Percentiles rank a stretch among this genome's conserved stretches.
phyloP scores from a whole-genome alignment of 2,113 vertebrate genomes.

The Poeciliopsis occidentalis region DNA sequence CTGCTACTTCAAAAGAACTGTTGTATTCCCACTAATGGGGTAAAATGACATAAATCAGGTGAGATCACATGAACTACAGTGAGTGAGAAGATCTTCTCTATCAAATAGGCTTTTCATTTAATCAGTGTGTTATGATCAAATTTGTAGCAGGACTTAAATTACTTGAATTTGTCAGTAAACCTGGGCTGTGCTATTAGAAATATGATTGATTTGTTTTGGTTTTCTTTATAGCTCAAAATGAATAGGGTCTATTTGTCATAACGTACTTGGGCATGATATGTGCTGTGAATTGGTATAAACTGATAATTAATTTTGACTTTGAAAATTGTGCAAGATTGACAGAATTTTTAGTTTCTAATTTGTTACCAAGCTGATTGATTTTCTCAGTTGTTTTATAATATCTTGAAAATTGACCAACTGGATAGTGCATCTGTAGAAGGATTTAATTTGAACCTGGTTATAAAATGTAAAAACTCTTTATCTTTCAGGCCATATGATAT shows the following conservation, averaged over 20 bases:
- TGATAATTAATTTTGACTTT: too few relatives aligned
- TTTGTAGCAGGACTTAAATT: background rate
- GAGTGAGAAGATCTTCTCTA: background rate
- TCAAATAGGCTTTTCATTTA: background rate
- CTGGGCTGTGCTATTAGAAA: background rate
- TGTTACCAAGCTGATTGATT: background rate
- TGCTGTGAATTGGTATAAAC: background rate
- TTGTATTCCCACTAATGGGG: background rate
- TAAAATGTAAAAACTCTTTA: background rate
- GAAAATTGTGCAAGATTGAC: too few relatives aligned
- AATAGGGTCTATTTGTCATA: too few relatives aligned
- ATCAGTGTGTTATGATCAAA: background rate
- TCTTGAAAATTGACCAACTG: too few relatives aligned
- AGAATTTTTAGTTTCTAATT: background rate
- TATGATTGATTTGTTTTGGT: background rate
- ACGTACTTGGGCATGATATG: background rate
- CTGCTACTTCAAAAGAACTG: background rate
- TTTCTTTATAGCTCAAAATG: too few relatives aligned
- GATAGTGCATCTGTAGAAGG: too few relatives aligned
- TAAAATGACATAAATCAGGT: background rate
- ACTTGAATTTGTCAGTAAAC: background rate
- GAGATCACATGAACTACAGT: background rate
- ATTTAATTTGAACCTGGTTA: too few relatives aligned
- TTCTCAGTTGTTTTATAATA: too few relatives aligned
- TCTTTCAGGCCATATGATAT: too few relatives aligned